Evolutionary conservation across 2,113 vertebrate genomes (phyloP).

Genomic region (Sclerurus mexicanus): DNA sequence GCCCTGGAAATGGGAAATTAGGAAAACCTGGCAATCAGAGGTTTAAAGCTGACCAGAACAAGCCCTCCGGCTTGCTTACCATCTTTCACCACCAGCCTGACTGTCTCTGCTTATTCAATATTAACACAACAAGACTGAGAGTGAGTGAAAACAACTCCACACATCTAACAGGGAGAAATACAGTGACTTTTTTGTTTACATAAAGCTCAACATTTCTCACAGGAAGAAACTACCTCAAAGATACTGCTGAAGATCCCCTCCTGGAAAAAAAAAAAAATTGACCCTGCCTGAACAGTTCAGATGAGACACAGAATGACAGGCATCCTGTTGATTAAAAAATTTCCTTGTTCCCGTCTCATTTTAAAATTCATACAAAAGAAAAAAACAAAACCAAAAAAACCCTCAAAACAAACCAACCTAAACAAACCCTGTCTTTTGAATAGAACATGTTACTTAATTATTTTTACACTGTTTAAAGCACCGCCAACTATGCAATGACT

Average conservation of each 20-base stretch:
- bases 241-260: neutral
- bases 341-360: conserved; percentile 22
- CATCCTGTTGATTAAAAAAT: conserved; percentile 57
- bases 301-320: neutral
- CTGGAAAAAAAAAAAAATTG: conserved; percentile 27
- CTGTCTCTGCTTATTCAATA: conserved; percentile 75
- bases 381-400: neutral
- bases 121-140: conserved; percentile 67
- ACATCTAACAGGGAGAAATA: conserved; percentile 69
- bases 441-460: neutral
- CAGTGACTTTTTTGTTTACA: conserved; percentile 75
- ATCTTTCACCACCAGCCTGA: conserved; percentile 76
- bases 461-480: neutral
- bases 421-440: neutral
- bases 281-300: conserved; percentile 10
- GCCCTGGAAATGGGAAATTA: conserved; percentile 90
- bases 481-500: neutral
- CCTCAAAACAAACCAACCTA: neutral
- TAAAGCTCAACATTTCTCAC: conserved; percentile 69
- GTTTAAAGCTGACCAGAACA: conserved; percentile 74
- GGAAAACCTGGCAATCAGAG: conserved; percentile 87
- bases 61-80: conserved; percentile 79
- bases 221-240: conserved; percentile 48
- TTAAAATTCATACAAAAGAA: neutral
- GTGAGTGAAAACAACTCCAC: conserved; percentile 75